Percentiles rank a stretch among this genome's conserved stretches.
These are phyloP conservation scores for Spicauda simplicius DNA, from an alignment of 2,888 invertebrate genomes.

Conservation along the genomic window DNA sequence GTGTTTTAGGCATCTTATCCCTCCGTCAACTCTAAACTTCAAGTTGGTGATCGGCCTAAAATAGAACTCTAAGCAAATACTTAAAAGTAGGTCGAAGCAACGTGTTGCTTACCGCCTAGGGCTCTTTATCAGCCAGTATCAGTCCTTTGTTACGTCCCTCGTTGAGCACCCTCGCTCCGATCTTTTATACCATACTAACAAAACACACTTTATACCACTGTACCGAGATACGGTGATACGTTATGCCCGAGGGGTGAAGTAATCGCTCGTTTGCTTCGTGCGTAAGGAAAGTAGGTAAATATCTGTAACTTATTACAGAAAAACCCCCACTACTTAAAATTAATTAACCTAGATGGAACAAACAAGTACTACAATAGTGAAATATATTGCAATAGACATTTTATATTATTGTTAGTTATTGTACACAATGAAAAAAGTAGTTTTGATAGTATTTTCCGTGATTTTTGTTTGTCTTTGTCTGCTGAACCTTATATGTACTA, in stretches of 20 bases:
- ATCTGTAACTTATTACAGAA: no score
- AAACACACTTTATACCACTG: slow-evolving; percentile 39
- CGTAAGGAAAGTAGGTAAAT: background rate
- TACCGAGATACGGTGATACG: slow-evolving; percentile 32
- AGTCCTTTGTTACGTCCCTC: slow-evolving; percentile 61
- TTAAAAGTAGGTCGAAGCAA: slow-evolving; percentile 62
- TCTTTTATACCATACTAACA: slow-evolving; percentile 54
- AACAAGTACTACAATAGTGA: no score
- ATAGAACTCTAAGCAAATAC: background rate
- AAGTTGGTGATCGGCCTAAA: background rate
- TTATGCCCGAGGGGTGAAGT: slow-evolving; percentile 23
- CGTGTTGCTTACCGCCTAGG: slow-evolving; percentile 59
- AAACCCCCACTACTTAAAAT: no score
- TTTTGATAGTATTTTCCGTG: no score
- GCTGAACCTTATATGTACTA: no score
- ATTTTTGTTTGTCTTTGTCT: no score
- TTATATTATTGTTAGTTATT: no score
- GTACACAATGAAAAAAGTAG: no score
- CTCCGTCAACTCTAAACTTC: no score
- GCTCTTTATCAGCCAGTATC: slow-evolving; percentile 60
- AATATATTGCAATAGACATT: no score
- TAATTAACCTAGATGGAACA: no score
- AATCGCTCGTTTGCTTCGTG: slow-evolving; percentile 14
- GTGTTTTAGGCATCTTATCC: no score
- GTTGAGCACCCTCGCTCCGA: slow-evolving; percentile 52